A percentile compares a stretch with the other conserved stretches of the same genome.
phyloP scores from a whole-genome alignment of 1,140 invertebrate genomes.

The Magallana angulata region DNA sequence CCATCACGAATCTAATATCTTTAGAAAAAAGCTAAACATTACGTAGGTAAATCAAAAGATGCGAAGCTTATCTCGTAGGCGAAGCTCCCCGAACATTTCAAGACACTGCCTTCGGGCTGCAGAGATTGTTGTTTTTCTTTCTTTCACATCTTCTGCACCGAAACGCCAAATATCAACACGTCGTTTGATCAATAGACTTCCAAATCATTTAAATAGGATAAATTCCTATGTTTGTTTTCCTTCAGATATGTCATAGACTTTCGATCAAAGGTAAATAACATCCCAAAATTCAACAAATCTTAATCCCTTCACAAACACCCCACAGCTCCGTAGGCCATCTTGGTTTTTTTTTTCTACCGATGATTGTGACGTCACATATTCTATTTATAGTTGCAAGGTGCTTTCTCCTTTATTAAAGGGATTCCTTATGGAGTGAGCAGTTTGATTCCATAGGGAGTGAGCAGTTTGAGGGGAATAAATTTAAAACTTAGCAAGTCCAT shows the following conservation, averaged over 20 bases:
- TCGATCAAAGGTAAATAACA: constrained; percentile 39
- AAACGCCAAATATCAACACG: not conserved
- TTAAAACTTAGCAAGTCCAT: too few relatives aligned
- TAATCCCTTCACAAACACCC: constrained; percentile 49
- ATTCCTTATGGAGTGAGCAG: too few relatives aligned
- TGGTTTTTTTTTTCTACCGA: constrained; percentile 42
- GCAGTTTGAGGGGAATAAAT: too few relatives aligned
- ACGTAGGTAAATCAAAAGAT: constrained; percentile 13
- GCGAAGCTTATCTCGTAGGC: constrained; percentile 18
- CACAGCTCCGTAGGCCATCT: constrained; percentile 41
- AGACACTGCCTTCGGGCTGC: constrained; percentile 6
- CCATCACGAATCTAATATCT: not conserved
- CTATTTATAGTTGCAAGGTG: not conserved
- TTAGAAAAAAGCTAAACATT: not conserved
- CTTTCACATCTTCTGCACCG: not conserved
- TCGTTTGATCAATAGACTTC: constrained; percentile 10
- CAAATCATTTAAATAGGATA: constrained; percentile 18
- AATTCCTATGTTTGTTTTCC: constrained; percentile 37
- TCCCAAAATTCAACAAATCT: constrained; percentile 46
- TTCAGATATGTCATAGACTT: constrained; percentile 39
- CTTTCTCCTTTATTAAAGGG: too few relatives aligned
- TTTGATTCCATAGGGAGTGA: too few relatives aligned
- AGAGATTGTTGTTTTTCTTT: not conserved
- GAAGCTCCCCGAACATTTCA: not conserved
- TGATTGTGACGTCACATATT: constrained; percentile 45